Evolutionary conservation across 2,113 vertebrate species (phyloP).

Genomic region (Raphicerus campestris): DNA sequence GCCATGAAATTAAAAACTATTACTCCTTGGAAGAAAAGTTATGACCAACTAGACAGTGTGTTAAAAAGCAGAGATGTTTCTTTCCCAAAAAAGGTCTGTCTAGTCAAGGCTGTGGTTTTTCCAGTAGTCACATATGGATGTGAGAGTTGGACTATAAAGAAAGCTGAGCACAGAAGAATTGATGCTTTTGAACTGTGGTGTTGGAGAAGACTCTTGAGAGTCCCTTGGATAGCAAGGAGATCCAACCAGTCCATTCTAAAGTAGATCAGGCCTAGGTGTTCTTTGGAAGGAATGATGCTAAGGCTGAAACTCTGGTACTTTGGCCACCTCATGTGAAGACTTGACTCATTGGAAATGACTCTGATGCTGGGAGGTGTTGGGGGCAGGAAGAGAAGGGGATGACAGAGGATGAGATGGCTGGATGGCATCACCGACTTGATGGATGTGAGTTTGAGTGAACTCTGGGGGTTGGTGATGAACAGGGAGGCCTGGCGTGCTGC

Average conservation of each 20-base stretch:
- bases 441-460: not conserved
- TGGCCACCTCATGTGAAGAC: rapidly evolving
- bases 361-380: not conserved
- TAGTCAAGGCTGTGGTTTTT: not conserved
- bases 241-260: not conserved
- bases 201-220: not conserved
- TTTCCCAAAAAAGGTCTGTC: not conserved
- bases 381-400: rapidly evolving
- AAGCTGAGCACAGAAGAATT: rapidly evolving
- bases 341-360: not conserved
- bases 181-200: not conserved
- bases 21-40: not conserved
- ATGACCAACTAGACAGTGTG: not conserved
- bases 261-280: not conserved
- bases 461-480: rapidly evolving
- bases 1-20: rapidly evolving
- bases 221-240: not conserved
- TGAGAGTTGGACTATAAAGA: not conserved
- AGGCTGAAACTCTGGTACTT: not conserved
- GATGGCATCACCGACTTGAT: rapidly evolving
- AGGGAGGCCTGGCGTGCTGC: rapidly evolving
- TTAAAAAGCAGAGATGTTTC: not conserved
- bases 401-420: not conserved
- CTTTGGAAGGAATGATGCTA: not conserved
- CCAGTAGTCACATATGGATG: not conserved